Conservation (phyloP, 2,797 vertebrate genomes). For the Xenops minutus region DNA sequence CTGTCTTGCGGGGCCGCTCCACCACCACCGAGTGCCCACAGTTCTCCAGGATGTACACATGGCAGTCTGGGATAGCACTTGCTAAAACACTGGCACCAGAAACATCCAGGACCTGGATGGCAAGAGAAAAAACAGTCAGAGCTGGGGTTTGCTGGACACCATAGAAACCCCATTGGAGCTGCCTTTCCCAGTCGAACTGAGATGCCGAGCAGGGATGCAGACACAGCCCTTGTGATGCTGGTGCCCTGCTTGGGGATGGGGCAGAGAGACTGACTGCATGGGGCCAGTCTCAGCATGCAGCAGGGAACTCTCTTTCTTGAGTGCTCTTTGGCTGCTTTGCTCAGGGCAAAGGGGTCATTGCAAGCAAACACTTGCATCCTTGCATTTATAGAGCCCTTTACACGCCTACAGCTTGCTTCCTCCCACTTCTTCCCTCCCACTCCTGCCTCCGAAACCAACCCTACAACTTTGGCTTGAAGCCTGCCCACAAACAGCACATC, state of each 20-base stretch:
- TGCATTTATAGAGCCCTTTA: background rate
- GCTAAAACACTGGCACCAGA: conserved; percentile 84
- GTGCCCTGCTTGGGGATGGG: fast-evolving
- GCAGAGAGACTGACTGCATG: background rate
- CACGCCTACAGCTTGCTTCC: background rate
- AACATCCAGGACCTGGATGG: conserved; percentile 85
- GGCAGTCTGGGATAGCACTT: conserved; percentile 76
- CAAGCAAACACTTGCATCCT: background rate
- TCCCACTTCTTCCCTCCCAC: background rate
- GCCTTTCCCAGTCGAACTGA: background rate
- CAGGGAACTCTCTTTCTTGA: background rate
- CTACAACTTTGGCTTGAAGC: background rate
- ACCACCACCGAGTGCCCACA: conserved; percentile 90
- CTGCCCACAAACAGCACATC: background rate
- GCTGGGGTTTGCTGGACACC: background rate
- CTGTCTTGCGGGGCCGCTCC: conserved; percentile 89
- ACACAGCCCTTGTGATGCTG: fast-evolving
- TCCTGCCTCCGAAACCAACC: background rate
- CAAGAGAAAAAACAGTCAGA: background rate
- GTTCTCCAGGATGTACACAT: conserved; percentile 86
- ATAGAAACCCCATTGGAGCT: background rate
- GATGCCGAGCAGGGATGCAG: background rate
- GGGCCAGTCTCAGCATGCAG: background rate
- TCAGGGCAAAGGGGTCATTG: background rate
- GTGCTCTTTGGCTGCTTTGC: background rate